Evolutionary conservation across 2,113 vertebrate species (phyloP), one percentile per base, ranked within the genome.

Genomic region (Periophthalmus modestus): DNA sequence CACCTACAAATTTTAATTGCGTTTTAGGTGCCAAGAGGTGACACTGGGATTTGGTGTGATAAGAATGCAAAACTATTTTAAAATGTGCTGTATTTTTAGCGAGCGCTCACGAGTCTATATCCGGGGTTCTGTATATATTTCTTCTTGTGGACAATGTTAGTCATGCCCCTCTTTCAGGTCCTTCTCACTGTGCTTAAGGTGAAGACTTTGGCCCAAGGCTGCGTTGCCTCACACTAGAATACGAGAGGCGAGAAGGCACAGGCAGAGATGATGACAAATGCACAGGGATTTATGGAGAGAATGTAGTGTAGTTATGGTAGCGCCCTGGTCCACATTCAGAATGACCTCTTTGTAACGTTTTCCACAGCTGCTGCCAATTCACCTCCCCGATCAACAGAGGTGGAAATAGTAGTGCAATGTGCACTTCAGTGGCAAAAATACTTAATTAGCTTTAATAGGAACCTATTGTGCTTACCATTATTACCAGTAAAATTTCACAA

Each of bases 1-100:
- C 85, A 88, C 84, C 82, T 81, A 75, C 78, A 88, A 65, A 87
- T 88, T 89, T 85, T 89, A 89, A 90, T 90, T 91, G 85, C 88
- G 68, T 91, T 89, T n/a, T 83, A 87, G 74, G 85, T 87, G 88
- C 90, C 88, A 90, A 84, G 76, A 87, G 85, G 85, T 90, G 87
- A 86, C 88, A 85, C 78, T 48, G 74, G 84, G 84, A 88, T 91
- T 88, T 84, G 67, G 72, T 84, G 79, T 84, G 84, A 89, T 88
- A 80, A 83, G 81, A 89, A 84, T 88, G 66, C 57, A 78, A 76
- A 82, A 84, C 68, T 77, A 79, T 83, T 86, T 87, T 66, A 62
- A 24, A 7, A 11, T 13, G 33, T 73, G 70, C 24, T 28, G 47
- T 73, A 74, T 79, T 67, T 82, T 54, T 57, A 80, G 77, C 57